These are phyloP conservation scores for Aromia moschata DNA, from an alignment of 2,888 invertebrate species.

Conservation along the genomic window DNA sequence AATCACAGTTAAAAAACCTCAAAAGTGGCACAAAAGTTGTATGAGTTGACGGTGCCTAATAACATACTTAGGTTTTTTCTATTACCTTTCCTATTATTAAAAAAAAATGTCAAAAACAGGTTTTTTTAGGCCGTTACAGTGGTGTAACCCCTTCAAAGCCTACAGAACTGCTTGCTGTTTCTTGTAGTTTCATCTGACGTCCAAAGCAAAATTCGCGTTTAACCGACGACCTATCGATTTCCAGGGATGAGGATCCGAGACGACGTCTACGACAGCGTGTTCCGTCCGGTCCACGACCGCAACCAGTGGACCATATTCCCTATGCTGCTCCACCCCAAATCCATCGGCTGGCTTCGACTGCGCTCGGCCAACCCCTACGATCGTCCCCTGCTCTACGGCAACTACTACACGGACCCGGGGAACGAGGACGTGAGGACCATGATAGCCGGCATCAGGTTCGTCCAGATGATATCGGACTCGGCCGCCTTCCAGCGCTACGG, in stretches of 20 bases:
- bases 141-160: too few relatives aligned
- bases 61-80: too few relatives aligned
- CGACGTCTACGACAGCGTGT: conserved; percentile 52
- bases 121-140: too few relatives aligned
- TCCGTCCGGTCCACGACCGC: conserved; percentile 60
- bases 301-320: conserved; percentile 66
- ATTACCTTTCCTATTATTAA: too few relatives aligned
- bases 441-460: conserved; percentile 66
- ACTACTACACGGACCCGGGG: conserved; percentile 58
- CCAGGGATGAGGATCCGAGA: conserved; percentile 41
- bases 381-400: conserved; percentile 70
- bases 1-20: too few relatives aligned
- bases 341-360: conserved; percentile 65
- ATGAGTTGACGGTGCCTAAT: too few relatives aligned
- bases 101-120: too few relatives aligned
- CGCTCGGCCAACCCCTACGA: conserved; percentile 66
- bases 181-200: background rate
- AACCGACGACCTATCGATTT: too few relatives aligned
- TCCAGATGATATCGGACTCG: conserved; percentile 63
- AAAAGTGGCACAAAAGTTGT: too few relatives aligned
- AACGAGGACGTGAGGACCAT: conserved; percentile 64
- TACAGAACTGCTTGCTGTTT: too few relatives aligned
- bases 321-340: conserved; percentile 69
- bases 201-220: background rate
- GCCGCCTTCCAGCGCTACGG: conserved; percentile 68